These are phyloP conservation scores for Unio pictorum DNA, from an alignment of 2,888 invertebrate species.

Conservation along the genomic window DNA sequence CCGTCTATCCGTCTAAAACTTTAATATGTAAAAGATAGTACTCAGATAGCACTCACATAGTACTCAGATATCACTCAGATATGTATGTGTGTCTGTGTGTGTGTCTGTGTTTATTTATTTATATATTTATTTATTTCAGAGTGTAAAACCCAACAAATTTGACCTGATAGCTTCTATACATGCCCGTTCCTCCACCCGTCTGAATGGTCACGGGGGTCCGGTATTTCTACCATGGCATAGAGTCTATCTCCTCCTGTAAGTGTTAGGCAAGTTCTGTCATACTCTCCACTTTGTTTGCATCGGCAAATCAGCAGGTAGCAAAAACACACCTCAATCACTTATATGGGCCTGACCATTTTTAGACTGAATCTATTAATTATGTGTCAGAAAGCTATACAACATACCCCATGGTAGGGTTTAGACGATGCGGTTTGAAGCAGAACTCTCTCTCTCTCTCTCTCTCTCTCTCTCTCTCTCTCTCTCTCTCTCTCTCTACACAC, in stretches of 20 bases:
- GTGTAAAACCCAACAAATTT: conserved; percentile 56
- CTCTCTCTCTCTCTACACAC: no score
- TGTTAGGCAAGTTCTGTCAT: conserved; percentile 1
- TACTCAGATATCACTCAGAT: neutral
- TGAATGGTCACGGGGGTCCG: conserved; percentile 55
- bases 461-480: no score
- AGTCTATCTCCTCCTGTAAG: conserved; percentile 58
- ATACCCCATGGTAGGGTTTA: no score
- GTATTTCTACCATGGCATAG: conserved; percentile 60
- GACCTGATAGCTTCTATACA: conserved; percentile 56
- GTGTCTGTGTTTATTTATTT: neutral
- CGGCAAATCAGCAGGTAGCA: no score
- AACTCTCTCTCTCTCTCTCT: no score
- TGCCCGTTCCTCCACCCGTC: conserved; percentile 37
- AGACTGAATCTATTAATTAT: no score
- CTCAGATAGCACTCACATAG: neutral
- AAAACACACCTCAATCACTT: no score
- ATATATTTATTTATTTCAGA: conserved; percentile 32
- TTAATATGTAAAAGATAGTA: neutral
- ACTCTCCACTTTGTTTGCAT: neutral
- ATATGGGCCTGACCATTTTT: no score
- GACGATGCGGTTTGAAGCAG: no score
- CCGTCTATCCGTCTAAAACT: no score
- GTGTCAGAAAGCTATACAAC: no score
- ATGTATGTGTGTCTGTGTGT: conserved; percentile 1